A percentile compares a stretch with the other conserved stretches of the same genome.
Evolutionary conservation across 2,797 vertebrate genomes (phyloP).

Genomic region (Oceanodroma leucorhoa): DNA sequence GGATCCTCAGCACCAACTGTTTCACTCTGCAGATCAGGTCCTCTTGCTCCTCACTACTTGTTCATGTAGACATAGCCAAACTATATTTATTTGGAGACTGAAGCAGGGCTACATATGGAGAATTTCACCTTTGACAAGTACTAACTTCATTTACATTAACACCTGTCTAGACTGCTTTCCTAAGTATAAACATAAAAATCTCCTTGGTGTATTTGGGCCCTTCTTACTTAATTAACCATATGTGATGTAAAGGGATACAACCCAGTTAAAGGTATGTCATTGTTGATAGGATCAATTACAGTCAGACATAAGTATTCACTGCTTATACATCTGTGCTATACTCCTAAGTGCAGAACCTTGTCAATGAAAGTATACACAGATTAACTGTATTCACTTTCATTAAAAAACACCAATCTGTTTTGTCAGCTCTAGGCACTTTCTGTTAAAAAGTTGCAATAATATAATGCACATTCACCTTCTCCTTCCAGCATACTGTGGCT

Average conservation of each 20-base stretch:
- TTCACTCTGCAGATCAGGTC: neutral
- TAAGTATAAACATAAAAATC: conserved; percentile 69
- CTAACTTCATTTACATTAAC: conserved; percentile 71
- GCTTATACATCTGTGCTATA: conserved; percentile 62
- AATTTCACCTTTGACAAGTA: conserved; percentile 69
- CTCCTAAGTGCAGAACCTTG: conserved; percentile 58
- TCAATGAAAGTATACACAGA: conserved; percentile 54
- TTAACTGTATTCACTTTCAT: conserved; percentile 52
- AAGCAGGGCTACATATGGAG: conserved; percentile 60
- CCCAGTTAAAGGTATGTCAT: conserved; percentile 68
- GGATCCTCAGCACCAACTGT: neutral
- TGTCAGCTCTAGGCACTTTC: neutral
- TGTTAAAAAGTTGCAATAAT: conserved; percentile 1
- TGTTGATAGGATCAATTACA: conserved; percentile 72
- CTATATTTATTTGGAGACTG: conserved; percentile 64
- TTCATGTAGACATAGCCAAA: conserved; percentile 30
- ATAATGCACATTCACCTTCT: neutral
- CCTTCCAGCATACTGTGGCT: neutral
- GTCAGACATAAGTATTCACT: conserved; percentile 64
- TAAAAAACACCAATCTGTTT: conserved; percentile 47
- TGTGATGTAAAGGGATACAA: conserved; percentile 65
- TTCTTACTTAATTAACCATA: conserved; percentile 69
- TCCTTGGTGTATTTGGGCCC: conserved; percentile 54
- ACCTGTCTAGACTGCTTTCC: conserved; percentile 70
- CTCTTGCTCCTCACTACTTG: neutral